Percentiles rank a stretch among this genome's conserved stretches.
These are phyloP conservation scores for Anhinga anhinga DNA, from an alignment of 2,113 vertebrate genomes.

Conservation along the genomic window DNA sequence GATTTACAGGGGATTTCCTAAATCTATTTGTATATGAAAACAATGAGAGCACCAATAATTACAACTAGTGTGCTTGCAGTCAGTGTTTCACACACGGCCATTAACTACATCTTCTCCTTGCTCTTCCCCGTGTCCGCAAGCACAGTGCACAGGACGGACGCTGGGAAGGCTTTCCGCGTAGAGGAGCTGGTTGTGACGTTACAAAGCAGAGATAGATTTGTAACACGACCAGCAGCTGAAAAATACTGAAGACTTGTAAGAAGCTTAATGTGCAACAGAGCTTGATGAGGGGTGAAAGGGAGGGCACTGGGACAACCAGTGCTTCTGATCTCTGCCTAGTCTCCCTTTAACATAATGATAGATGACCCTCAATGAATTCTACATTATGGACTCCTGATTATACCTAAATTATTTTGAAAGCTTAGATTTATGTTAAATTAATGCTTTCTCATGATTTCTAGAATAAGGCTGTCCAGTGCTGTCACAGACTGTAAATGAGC, in stretches of 20 bases:
- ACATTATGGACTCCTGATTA: conserved; percentile 1
- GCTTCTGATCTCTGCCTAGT: not conserved
- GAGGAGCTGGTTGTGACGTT: not conserved
- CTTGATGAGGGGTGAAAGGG: conserved; percentile 48
- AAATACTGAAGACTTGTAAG: conserved; percentile 42
- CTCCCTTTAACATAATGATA: not conserved
- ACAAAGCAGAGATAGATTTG: conserved; percentile 15
- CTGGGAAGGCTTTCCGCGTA: not conserved
- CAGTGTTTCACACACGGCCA: not conserved
- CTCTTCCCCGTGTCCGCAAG: not conserved
- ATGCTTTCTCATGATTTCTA: not conserved
- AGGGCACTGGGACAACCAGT: conserved; percentile 50
- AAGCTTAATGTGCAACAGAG: conserved; percentile 51
- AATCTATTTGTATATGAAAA: not conserved
- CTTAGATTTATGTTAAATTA: conserved; percentile 23
- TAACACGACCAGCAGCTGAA: conserved; percentile 20
- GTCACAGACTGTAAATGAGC: not conserved
- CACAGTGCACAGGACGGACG: not conserved
- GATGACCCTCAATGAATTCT: conserved; percentile 29
- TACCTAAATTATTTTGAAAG: conserved; percentile 43
- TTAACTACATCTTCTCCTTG: not conserved
- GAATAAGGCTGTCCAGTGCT: not conserved
- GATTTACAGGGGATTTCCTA: not conserved
- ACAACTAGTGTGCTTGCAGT: not conserved
- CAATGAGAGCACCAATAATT: not conserved